Evolutionary conservation across 1,140 invertebrate species (phyloP).

Genomic region (Papilio dardanus): DNA sequence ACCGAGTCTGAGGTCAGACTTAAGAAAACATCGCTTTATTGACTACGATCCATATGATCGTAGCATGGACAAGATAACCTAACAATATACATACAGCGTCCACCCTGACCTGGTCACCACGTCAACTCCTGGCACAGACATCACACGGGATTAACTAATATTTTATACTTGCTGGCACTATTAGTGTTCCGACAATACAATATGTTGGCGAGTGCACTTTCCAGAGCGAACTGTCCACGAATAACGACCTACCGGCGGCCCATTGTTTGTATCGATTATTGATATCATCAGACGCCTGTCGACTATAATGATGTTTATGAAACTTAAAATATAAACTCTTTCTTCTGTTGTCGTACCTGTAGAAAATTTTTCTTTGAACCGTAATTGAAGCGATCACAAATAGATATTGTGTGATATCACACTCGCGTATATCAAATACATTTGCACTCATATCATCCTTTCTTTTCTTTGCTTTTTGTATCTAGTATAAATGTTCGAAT

Average conservation of each 20-base stretch:
- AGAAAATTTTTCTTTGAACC: slow-evolving; percentile 38
- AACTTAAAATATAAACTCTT: slow-evolving; percentile 54
- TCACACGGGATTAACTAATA: slow-evolving; percentile 46
- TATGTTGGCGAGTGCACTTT: slow-evolving; percentile 3
- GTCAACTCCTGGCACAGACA: slow-evolving; percentile 49
- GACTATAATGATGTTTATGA: slow-evolving; percentile 73
- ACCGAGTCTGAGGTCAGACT: slow-evolving; percentile 68
- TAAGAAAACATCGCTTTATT: slow-evolving; percentile 68
- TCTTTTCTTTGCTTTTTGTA: background rate
- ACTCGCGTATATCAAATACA: background rate
- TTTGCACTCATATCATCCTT: slow-evolving; percentile 6
- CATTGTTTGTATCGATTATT: slow-evolving; percentile 56
- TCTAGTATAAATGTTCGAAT: slow-evolving; percentile 30
- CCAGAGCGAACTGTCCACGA: slow-evolving; percentile 40
- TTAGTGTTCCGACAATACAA: background rate
- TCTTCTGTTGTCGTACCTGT: slow-evolving; percentile 44
- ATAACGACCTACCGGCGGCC: slow-evolving; percentile 47
- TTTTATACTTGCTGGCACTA: slow-evolving; percentile 21
- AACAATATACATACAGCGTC: slow-evolving; percentile 53
- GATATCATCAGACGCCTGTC: slow-evolving; percentile 63
- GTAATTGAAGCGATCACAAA: slow-evolving; percentile 16
- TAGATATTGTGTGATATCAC: slow-evolving; percentile 19
- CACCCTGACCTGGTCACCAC: slow-evolving; percentile 59
- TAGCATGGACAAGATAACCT: slow-evolving; percentile 73
- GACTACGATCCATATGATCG: slow-evolving; percentile 66